These are phyloP conservation scores for Ranitomeya imitator DNA, from an alignment of 2,113 vertebrate genomes.

Conservation along the genomic window DNA sequence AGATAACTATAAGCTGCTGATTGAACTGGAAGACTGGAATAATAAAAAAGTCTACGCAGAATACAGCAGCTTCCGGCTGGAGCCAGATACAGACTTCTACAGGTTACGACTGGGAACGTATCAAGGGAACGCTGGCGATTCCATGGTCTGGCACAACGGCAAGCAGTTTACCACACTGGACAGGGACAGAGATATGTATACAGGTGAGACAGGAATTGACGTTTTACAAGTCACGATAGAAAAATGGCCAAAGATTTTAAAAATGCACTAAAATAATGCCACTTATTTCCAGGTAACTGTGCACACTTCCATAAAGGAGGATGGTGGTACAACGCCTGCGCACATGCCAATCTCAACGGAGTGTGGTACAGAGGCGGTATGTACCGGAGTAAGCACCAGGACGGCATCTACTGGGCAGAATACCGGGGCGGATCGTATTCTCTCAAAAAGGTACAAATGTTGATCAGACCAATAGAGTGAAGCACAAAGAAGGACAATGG, in stretches of 20 bases:
- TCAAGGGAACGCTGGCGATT: slow-evolving; percentile 96
- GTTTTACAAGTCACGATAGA: background rate
- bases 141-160: slow-evolving; percentile 92
- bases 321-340: slow-evolving; percentile 98
- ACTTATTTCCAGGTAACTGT: slow-evolving; percentile 84
- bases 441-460: slow-evolving; percentile 88
- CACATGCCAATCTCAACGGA: slow-evolving; percentile 95
- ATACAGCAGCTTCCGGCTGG: slow-evolving; percentile 94
- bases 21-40: slow-evolving; percentile 96
- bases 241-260: background rate
- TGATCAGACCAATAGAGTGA: slow-evolving; percentile 96
- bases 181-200: slow-evolving; percentile 90
- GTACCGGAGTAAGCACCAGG: slow-evolving; percentile 97
- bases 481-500: background rate
- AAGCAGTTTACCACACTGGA: slow-evolving; percentile 97
- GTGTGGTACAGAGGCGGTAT: slow-evolving; percentile 97
- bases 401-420: slow-evolving; percentile 97
- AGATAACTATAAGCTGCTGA: slow-evolving; percentile 90
- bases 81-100: slow-evolving; percentile 89
- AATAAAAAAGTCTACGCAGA: slow-evolving; percentile 97
- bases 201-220: slow-evolving; percentile 73
- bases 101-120: slow-evolving; percentile 90
- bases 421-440: slow-evolving; percentile 97
- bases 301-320: slow-evolving; percentile 98
- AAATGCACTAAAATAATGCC: background rate